A percentile compares a stretch with the other conserved stretches of the same genome.
Evolutionary conservation across 2,113 vertebrate genomes (phyloP).

Genomic region (Malurus cyaneus): DNA sequence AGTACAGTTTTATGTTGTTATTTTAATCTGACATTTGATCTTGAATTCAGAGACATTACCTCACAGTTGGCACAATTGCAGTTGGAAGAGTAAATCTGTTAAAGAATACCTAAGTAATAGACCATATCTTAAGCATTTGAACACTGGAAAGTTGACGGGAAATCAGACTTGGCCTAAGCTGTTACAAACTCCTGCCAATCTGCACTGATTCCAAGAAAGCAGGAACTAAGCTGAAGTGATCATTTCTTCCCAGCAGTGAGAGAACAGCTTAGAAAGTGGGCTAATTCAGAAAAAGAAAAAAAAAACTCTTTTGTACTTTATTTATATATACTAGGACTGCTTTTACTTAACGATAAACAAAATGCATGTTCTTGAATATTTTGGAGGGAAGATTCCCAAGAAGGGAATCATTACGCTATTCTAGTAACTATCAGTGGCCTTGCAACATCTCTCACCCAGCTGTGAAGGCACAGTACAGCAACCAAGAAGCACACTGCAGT

Average conservation of each 20-base stretch:
- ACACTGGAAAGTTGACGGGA: constrained; percentile 59
- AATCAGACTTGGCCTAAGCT: constrained; percentile 44
- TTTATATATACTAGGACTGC: background rate
- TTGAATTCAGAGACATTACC: constrained; percentile 61
- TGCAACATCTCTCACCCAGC: background rate
- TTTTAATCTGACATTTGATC: constrained; percentile 62
- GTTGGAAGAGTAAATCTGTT: constrained; percentile 37
- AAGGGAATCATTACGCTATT: background rate
- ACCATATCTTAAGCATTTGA: constrained; percentile 49
- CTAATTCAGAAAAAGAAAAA: background rate
- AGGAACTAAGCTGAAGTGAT: background rate
- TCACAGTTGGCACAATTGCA: constrained; percentile 38
- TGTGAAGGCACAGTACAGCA: background rate
- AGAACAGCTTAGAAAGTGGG: background rate
- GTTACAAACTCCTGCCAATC: constrained; percentile 10
- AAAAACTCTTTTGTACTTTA: background rate
- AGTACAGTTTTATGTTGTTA: constrained; percentile 34
- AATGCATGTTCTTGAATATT: background rate
- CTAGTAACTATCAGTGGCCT: background rate
- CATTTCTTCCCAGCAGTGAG: background rate
- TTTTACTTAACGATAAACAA: background rate
- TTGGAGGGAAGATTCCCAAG: background rate
- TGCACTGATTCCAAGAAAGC: constrained; percentile 43
- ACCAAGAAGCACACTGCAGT: background rate
- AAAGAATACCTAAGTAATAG: constrained; percentile 60